Evolutionary conservation across 2,797 vertebrate species (phyloP).

Genomic region (Morelia viridis): DNA sequence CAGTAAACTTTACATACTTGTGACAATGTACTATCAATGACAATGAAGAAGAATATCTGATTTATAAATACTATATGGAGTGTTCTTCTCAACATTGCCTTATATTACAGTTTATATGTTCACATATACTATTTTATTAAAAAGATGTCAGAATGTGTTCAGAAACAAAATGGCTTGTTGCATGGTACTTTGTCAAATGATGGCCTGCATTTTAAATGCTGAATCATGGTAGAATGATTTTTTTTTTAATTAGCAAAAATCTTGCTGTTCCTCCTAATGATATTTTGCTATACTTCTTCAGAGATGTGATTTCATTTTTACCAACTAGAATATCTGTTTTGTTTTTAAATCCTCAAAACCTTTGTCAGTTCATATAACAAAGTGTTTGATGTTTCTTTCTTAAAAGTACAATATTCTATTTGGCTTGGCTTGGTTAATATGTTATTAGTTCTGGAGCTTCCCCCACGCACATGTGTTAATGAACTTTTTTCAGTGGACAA

Average conservation of each 20-base stretch:
- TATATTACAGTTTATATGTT: not conserved
- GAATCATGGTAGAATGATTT: constrained; percentile 71
- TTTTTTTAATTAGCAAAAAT: constrained; percentile 65
- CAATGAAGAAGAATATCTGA: not conserved
- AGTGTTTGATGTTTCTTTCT: constrained; percentile 82
- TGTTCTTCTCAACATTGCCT: not conserved
- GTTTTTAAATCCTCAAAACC: constrained; percentile 71
- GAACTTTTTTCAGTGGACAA: constrained; percentile 99
- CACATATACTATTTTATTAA: constrained; percentile 38
- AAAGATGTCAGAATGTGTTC: constrained; percentile 69
- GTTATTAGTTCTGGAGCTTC: constrained; percentile 88
- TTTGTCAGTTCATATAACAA: constrained; percentile 80
- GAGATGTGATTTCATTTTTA: constrained; percentile 68
- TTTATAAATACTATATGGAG: not conserved
- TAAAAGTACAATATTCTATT: constrained; percentile 89
- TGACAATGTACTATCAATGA: not conserved
- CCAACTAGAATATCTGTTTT: constrained; percentile 47
- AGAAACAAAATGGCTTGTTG: constrained; percentile 66
- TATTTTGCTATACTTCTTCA: constrained; percentile 54
- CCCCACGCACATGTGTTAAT: constrained; percentile 88
- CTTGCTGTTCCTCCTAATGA: constrained; percentile 70
- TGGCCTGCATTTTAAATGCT: constrained; percentile 80
- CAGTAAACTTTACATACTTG: not conserved
- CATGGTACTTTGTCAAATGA: constrained; percentile 75
- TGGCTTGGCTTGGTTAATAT: constrained; percentile 94